Conservation (phyloP, 2,797 vertebrate genomes). For the Pampus argenteus region DNA sequence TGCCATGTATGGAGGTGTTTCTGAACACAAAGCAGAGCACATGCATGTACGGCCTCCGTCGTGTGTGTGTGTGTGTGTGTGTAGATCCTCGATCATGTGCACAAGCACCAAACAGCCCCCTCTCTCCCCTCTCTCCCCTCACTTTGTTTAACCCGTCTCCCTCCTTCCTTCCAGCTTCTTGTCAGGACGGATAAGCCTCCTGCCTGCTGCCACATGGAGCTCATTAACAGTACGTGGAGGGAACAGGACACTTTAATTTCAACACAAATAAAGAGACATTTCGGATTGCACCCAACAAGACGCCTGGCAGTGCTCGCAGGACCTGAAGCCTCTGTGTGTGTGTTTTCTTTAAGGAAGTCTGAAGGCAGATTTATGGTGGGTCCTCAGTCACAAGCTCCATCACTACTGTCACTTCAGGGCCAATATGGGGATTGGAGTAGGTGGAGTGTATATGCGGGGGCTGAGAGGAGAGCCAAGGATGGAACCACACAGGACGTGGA, state of each 20-base stretch:
- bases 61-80: neutral
- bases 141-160: conserved; percentile 59
- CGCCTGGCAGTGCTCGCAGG: conserved; percentile 63
- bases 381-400: conserved; percentile 69
- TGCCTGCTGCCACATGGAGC: conserved; percentile 80
- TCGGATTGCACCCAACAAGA: conserved; percentile 75
- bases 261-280: conserved; percentile 85
- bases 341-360: conserved; percentile 74
- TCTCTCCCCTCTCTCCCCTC: conserved; percentile 60
- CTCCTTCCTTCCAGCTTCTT: conserved; percentile 70
- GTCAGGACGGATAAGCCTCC: conserved; percentile 75
- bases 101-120: conserved; percentile 38
- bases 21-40: conserved; percentile 35
- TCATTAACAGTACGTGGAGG: conserved; percentile 76
- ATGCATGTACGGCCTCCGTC: conserved; percentile 8
- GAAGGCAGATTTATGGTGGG: conserved; percentile 74
- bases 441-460: conserved; percentile 24
- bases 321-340: conserved; percentile 69
- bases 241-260: conserved; percentile 83
- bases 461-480: conserved; percentile 55
- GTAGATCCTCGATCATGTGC: conserved; percentile 8
- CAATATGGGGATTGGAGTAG: conserved; percentile 58
- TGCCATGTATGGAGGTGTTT: conserved; percentile 36
- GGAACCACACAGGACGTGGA: conserved; percentile 73
- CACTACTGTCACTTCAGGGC: conserved; percentile 76